phyloP scores from a whole-genome alignment of 2,797 vertebrate genomes.

The Choloepus didactylus region DNA sequence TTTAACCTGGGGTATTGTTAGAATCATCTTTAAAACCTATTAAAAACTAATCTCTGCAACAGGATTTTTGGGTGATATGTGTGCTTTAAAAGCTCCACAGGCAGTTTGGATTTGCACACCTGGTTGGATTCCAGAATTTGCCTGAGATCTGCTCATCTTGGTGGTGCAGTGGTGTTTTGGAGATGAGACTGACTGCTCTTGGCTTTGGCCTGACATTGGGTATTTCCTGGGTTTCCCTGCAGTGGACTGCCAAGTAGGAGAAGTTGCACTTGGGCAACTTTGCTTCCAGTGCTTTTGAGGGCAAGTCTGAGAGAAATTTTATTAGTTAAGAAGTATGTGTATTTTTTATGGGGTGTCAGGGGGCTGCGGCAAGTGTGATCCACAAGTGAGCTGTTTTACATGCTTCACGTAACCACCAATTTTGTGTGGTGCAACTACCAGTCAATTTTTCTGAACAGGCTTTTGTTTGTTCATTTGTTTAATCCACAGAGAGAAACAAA shows the following conservation, averaged over 20 bases:
- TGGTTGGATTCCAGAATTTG: not conserved
- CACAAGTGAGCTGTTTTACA: not conserved
- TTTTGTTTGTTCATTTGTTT: not conserved
- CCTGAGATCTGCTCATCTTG: not conserved
- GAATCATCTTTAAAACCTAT: not conserved
- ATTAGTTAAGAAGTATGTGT: not conserved
- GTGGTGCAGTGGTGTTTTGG: not conserved
- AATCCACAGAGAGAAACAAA: not conserved
- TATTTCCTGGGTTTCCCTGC: conserved; percentile 11
- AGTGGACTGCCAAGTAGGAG: not conserved
- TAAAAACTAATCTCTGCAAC: not conserved
- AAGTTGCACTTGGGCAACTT: not conserved
- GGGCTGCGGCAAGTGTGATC: not conserved
- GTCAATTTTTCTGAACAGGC: not conserved
- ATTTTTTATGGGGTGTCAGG: too few relatives aligned
- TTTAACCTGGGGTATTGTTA: not conserved
- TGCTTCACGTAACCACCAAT: not conserved
- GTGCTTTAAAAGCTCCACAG: not conserved
- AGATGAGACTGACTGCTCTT: not conserved
- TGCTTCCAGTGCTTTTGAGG: conserved; percentile 1
- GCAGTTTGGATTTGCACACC: not conserved
- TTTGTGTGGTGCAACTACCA: not conserved
- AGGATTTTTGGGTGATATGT: not conserved
- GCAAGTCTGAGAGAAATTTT: not conserved
- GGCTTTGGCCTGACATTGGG: not conserved